Evolutionary conservation across 2,888 invertebrate species (phyloP).

Genomic region (Catocala fraxini): DNA sequence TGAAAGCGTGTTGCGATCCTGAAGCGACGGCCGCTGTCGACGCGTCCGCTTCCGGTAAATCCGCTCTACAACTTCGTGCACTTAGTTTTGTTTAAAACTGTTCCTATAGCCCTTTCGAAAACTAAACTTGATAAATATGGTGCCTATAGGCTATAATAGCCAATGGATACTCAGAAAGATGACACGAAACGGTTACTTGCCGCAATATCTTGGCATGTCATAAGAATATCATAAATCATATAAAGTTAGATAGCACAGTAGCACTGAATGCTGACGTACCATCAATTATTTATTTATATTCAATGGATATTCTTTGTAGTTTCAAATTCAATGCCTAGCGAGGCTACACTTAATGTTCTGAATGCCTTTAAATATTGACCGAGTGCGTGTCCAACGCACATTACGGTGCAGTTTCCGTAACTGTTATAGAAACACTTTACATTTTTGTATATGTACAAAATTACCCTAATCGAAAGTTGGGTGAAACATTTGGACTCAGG

Average conservation of each 20-base stretch:
- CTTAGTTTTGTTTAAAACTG: slow-evolving; percentile 80
- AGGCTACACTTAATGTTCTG: slow-evolving; percentile 20
- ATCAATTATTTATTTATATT: slow-evolving; percentile 42
- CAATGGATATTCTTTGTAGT: slow-evolving; percentile 31
- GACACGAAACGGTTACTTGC: slow-evolving; percentile 23
- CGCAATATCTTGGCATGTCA: slow-evolving; percentile 42
- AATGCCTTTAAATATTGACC: slow-evolving; percentile 26
- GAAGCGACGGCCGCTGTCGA: slow-evolving; percentile 86
- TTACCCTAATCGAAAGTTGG: too few relatives aligned
- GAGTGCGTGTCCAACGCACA: slow-evolving; percentile 30
- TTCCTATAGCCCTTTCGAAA: slow-evolving; percentile 56
- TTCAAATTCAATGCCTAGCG: slow-evolving; percentile 29
- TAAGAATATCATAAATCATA: slow-evolving; percentile 50
- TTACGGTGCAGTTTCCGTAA: slow-evolving; percentile 20
- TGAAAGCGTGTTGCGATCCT: slow-evolving; percentile 86
- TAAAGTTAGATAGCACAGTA: slow-evolving; percentile 27
- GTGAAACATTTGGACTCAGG: neutral
- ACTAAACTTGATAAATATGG: slow-evolving; percentile 43
- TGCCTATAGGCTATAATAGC: slow-evolving; percentile 17
- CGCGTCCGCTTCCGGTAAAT: slow-evolving; percentile 85
- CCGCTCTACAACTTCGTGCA: slow-evolving; percentile 83
- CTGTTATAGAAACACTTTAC: slow-evolving; percentile 12
- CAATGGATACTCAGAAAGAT: slow-evolving; percentile 28
- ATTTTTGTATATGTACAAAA: slow-evolving; percentile 15
- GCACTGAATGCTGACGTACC: slow-evolving; percentile 36